phyloP scores from a whole-genome alignment of 2,888 invertebrate species.

The Diplazon laetatorius region DNA sequence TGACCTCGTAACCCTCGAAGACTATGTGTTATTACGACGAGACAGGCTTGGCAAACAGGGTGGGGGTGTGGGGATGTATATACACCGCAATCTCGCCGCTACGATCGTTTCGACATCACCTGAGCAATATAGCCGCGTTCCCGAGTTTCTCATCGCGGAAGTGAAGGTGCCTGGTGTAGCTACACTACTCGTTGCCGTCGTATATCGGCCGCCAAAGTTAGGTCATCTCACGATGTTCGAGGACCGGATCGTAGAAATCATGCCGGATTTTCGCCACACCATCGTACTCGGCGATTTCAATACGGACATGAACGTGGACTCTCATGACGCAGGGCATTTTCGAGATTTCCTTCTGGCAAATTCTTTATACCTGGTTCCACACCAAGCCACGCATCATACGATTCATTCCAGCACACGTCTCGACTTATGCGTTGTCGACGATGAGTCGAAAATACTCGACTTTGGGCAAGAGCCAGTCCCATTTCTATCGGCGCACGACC shows the following conservation, averaged over 20 bases:
- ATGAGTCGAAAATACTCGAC: neutral
- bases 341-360: neutral
- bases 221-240: neutral
- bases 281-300: too few relatives aligned
- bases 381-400: neutral
- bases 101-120: neutral
- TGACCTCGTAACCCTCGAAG: too few relatives aligned
- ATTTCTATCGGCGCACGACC: neutral
- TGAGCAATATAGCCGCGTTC: neutral
- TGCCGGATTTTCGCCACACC: neutral
- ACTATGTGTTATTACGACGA: too few relatives aligned
- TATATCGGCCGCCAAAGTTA: neutral
- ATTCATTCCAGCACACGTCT: neutral
- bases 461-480: neutral
- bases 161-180: neutral
- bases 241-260: neutral
- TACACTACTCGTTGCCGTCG: neutral
- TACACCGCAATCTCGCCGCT: neutral
- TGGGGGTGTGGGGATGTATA: too few relatives aligned
- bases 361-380: neutral
- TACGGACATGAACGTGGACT: neutral
- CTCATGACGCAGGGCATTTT: neutral
- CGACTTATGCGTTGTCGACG: neutral
- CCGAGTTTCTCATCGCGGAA: neutral
- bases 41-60: too few relatives aligned